Evolutionary conservation across 2,888 invertebrate species (phyloP), one percentile per base, ranked within the genome.

Genomic region (Cryptus viduatorius): DNA sequence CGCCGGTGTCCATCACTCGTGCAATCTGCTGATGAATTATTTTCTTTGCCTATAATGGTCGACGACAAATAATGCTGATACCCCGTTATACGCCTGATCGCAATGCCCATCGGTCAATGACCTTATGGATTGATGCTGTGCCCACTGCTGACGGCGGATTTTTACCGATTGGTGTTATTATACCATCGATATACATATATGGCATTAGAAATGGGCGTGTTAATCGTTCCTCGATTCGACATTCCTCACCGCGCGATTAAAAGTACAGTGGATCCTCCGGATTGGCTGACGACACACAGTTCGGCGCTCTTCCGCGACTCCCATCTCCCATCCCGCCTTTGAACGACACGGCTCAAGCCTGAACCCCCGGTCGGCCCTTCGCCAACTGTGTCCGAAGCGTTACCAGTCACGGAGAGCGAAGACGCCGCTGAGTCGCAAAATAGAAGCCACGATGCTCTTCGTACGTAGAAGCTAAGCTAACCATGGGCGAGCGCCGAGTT

Each of bases 361-460:
- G 12, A 56, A 8, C 3, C 8, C 0, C 4, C 7, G 4, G 4
- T 37, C 37, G 37, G 37, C 37, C 37, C 37, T 37, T 37, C 37
- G 8, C 37, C 37, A 8, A 37, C 37, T 37, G 56, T 24, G 56
- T 19, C 10, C 56, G 56, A 68, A 72, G 12, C 37, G 24, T 56
- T 37, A 37, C 37, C 29, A 14, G 71, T n/a, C 44, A 44, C 56
- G 14, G 16, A 7, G 44, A 24, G 16, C n/a, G 44, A 44, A 37
- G 19, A 10, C 46, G 24, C 19, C 46, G 37, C 46, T 19, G 69
- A 75, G 44, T 83, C 75, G 76, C 65, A 59, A 71, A 79, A 79
- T 75, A 76, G 37, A 65, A 76, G 31, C 19, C 42, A 10, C 56
- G 12, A 16, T 10, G 16, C n/a, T 19, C 19, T 44, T 64, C 48